Evolutionary conservation across 2,888 invertebrate species (phyloP), one percentile per base, ranked within the genome.

Genomic region (Listrodromus nycthemerus): DNA sequence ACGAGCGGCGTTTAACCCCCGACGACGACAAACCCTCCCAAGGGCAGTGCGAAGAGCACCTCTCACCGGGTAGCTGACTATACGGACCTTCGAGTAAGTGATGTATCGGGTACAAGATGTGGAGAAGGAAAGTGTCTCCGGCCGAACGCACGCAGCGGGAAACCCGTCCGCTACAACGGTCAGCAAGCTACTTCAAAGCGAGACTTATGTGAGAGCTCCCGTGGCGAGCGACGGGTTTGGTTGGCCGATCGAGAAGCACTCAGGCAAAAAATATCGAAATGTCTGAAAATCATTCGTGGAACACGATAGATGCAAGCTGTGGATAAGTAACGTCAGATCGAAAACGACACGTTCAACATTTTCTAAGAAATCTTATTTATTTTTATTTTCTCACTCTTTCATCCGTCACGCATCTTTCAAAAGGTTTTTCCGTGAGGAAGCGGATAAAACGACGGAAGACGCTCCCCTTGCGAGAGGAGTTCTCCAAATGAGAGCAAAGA

Each of bases 61-160:
- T 84, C 80, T 81, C 78, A 82, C 77, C 58, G 80, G 83, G 83
- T 80, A 83, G 85, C 83, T 80, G 86, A 82, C 75, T 74, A 50
- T 85, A 84, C 24, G 82, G 76, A 85, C 83, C 81, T 82, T 86
- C 83, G 86, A 84, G 86, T 87, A 89, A 88, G 87, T 89, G 88
- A 87, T 88, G 86, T 89, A 89, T 89, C 89, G 21, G 86, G 87
- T 88, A 86, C 82, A 67, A 74, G 19, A 80, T 63, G 37, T 48
- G 24, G 33, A 10, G 45, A 63, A 19, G 73, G 41, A 55, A 82
- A 37, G 27, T 24, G 21, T 63, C 52, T 41, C 24, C 30, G 65
- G 19, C 50, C 84, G 82, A 80, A 79, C 82, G 65, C 86, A 84
- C 87, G 86, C 84, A 86, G 80, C 71, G 69, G 83, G 86, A 82